phyloP scores from a whole-genome alignment of 2,888 invertebrate species.

The Neocrepidodera transversa region DNA sequence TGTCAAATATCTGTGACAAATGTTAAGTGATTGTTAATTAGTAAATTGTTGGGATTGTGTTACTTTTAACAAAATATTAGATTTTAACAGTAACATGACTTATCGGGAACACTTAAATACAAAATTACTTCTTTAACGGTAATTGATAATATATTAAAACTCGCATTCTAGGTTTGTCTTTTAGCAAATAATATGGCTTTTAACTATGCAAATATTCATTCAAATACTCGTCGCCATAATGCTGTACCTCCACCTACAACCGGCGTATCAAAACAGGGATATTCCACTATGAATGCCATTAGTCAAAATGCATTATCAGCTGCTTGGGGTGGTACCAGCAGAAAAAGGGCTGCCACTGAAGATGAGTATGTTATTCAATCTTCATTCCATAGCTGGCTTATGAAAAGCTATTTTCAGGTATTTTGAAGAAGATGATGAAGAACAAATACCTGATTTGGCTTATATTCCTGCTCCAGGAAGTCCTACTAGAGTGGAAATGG shows the following conservation, averaged over 20 bases:
- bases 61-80: too few species aligned
- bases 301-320: conserved; percentile 86
- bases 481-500: conserved; percentile 72
- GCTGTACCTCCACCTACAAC: conserved; percentile 56
- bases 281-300: conserved; percentile 87
- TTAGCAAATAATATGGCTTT: conserved; percentile 36
- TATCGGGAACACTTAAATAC: too few species aligned
- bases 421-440: conserved; percentile 89
- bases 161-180: neutral
- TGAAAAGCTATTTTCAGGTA: conserved; percentile 61
- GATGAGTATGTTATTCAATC: conserved; percentile 77
- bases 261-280: conserved; percentile 83
- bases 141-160: neutral
- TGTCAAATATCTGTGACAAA: too few species aligned
- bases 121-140: too few species aligned
- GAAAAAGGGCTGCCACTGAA: conserved; percentile 88
- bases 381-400: neutral
- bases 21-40: too few species aligned
- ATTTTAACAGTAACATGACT: too few species aligned
- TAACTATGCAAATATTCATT: conserved; percentile 53
- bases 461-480: conserved; percentile 96
- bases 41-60: too few species aligned
- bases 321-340: conserved; percentile 71
- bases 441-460: conserved; percentile 70
- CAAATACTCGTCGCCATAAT: conserved; percentile 52